phyloP scores from a whole-genome alignment of 2,888 invertebrate species.

The Amphipoea lucens region DNA sequence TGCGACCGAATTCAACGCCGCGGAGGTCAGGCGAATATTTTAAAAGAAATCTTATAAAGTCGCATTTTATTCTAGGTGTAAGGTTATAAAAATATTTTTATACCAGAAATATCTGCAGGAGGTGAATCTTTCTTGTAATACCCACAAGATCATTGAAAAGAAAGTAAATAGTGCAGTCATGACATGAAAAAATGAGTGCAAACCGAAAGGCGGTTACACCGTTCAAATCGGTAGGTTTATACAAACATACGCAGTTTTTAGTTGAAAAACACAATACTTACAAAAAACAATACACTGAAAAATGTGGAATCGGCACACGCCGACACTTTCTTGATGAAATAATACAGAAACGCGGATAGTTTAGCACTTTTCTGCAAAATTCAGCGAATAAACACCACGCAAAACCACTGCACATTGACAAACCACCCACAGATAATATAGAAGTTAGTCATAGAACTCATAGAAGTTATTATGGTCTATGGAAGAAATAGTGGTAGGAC shows the following conservation, averaged over 20 bases:
- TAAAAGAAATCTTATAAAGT: not conserved
- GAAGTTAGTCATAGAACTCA: not conserved
- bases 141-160: not conserved
- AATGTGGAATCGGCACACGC: constrained; percentile 39
- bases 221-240: constrained; percentile 56
- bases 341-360: constrained; percentile 24
- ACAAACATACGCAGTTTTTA: constrained; percentile 42
- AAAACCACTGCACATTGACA: constrained; percentile 55
- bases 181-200: constrained; percentile 27
- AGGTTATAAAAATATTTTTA: constrained; percentile 39
- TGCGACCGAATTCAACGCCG: constrained; percentile 42
- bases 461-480: not conserved
- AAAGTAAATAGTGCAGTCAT: not conserved
- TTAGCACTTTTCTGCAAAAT: constrained; percentile 47
- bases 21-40: constrained; percentile 21
- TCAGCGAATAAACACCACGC: constrained; percentile 60
- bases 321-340: constrained; percentile 37
- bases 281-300: constrained; percentile 33
- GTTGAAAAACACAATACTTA: constrained; percentile 51
- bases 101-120: not conserved
- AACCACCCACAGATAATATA: constrained; percentile 39
- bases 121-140: not conserved
- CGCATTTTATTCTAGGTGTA: not conserved
- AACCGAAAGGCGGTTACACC: constrained; percentile 57
- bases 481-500: not conserved